Evolutionary conservation across 1,140 invertebrate species (phyloP).

Genomic region (Orius laevigatus): DNA sequence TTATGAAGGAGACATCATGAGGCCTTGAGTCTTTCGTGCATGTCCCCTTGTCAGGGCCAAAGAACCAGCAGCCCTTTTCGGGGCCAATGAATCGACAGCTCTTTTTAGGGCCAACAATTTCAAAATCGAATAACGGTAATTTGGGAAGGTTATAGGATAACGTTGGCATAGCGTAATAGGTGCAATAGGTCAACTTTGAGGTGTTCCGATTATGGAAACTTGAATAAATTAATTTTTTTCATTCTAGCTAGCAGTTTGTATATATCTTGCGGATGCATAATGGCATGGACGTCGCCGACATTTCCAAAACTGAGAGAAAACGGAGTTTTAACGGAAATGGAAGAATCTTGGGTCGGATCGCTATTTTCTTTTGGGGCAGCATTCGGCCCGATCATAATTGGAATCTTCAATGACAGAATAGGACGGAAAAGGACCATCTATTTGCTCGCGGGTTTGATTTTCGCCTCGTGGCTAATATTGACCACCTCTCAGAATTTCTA

Average conservation of each 20-base stretch:
- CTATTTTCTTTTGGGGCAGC: background rate
- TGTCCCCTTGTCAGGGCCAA: no score
- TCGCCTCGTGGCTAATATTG: background rate
- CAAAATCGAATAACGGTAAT: no score
- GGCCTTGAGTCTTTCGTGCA: no score
- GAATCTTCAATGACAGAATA: background rate
- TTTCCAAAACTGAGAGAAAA: background rate
- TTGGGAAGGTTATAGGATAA: no score
- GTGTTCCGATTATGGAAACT: no score
- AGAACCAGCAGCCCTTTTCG: no score
- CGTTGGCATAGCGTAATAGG: no score
- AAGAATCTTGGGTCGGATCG: background rate
- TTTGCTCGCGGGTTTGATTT: background rate
- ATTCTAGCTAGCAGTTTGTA: background rate
- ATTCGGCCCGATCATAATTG: background rate
- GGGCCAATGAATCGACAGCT: no score
- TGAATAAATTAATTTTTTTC: background rate
- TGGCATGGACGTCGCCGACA: background rate
- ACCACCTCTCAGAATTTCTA: background rate
- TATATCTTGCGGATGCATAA: background rate
- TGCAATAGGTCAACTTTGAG: no score
- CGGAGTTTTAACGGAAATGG: no score
- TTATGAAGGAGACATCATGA: no score
- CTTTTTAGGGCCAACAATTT: no score
- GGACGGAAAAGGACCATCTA: background rate